These are phyloP conservation scores for Galaxea fascicularis DNA, from an alignment of 92 coral and sea anemone species.

Conservation along the genomic window DNA sequence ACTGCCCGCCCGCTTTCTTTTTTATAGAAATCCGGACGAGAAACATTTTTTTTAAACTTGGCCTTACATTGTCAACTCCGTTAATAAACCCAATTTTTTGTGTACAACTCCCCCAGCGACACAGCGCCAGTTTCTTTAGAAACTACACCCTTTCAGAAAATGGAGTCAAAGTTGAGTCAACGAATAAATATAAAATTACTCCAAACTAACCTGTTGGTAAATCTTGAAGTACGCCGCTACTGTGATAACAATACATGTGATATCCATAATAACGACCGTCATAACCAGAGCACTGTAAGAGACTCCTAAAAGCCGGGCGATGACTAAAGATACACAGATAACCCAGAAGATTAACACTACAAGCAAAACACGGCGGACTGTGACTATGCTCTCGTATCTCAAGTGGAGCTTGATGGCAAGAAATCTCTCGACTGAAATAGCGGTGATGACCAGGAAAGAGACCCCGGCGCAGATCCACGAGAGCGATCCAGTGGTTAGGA, in stretches of 20 bases:
- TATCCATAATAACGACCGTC: constrained; percentile 23
- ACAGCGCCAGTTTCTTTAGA: too few relatives aligned
- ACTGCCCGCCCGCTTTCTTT: too few relatives aligned
- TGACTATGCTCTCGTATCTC: constrained; percentile 24
- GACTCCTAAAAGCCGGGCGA: constrained; percentile 33
- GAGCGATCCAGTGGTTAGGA: constrained; percentile 26
- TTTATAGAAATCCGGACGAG: too few relatives aligned
- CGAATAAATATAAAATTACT: too few relatives aligned
- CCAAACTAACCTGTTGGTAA: neutral
- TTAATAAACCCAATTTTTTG: too few relatives aligned
- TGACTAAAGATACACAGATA: constrained; percentile 6
- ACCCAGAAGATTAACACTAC: constrained; percentile 22
- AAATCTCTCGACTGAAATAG: constrained; percentile 48
- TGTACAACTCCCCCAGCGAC: too few relatives aligned
- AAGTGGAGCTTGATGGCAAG: constrained; percentile 39
- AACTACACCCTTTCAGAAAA: too few relatives aligned
- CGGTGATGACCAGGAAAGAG: constrained; percentile 38
- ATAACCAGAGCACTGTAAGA: neutral
- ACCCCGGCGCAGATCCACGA: constrained; percentile 50
- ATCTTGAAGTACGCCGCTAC: constrained; percentile 16
- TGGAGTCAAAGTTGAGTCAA: too few relatives aligned
- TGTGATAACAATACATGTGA: neutral
- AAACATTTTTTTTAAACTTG: too few relatives aligned
- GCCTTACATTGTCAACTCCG: too few relatives aligned
- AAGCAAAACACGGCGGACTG: constrained; percentile 12